Percentiles rank a stretch among this genome's conserved stretches.
Conservation (phyloP, 2,113 vertebrate genomes). For the Pleuronectes platessa region DNA sequence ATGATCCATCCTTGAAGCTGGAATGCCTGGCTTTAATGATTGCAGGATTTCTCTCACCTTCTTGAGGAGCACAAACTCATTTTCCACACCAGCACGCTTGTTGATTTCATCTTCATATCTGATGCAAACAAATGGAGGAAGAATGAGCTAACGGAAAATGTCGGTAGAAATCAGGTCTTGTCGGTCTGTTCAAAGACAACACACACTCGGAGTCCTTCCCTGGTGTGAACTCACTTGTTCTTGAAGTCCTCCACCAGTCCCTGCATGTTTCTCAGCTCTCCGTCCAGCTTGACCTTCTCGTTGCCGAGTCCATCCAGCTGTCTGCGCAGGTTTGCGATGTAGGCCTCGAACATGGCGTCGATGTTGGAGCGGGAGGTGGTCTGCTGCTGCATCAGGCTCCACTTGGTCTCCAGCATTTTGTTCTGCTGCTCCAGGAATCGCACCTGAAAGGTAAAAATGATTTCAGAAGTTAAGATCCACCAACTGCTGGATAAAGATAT, state of each 20-base stretch:
- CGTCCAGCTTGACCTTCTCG: constrained; percentile 89
- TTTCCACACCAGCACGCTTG: constrained; percentile 89
- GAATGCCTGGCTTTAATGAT: not conserved
- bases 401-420: constrained; percentile 97
- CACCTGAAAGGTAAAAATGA: constrained; percentile 77
- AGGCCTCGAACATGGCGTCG: constrained; percentile 89
- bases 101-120: constrained; percentile 98
- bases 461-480: constrained; percentile 9
- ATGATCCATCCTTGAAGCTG: not conserved
- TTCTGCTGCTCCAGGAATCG: constrained; percentile 97
- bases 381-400: constrained; percentile 91
- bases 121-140: constrained; percentile 9
- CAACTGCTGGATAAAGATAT: not conserved
- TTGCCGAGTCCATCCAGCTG: constrained; percentile 87
- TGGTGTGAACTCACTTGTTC: constrained; percentile 86
- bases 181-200: not conserved
- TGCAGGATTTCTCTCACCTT: constrained; percentile 81
- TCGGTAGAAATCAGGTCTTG: not conserved
- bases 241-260: constrained; percentile 93
- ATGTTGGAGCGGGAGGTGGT: constrained; percentile 83
- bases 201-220: not conserved
- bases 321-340: constrained; percentile 87
- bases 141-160: not conserved
- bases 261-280: constrained; percentile 90
- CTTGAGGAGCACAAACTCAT: constrained; percentile 94